Evolutionary conservation across 2,113 vertebrate species (phyloP), one percentile per base, ranked within the genome.

Genomic region (Eira barbara): DNA sequence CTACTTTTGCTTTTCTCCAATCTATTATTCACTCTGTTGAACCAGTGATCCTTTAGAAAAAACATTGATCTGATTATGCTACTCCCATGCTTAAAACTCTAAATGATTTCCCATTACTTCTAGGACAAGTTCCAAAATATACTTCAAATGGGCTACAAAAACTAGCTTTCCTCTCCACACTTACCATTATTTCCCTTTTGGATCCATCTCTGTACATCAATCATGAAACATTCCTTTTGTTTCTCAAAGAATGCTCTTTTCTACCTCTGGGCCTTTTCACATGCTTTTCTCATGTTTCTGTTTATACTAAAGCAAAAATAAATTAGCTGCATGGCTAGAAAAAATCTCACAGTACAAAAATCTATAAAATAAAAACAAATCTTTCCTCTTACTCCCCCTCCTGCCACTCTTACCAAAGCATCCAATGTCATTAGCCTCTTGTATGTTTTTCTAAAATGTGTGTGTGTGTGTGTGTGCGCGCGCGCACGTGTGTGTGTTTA

Each of bases 61-160:
- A 49, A 25, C 49, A 76, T 78, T 73, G 89, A 91, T 91, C 42
- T 90, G 61, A 71, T 94, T 49, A 49, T 49, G 36, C 83, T 74
- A 57, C 57, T 82, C 47, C 31, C 8, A 73, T 82, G 83, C 47
- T 95, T 92, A 83, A 87, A 96, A 74, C 27, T 74, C 83, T 49
- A 90, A 83, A 65, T 96, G 81, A 87, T 79, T 94, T 94, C 47
- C 65, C 80, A 87, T 90, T 91, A 67, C 45, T 92, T 36, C 81
- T 74, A 92, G 95, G 95, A 97, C 47, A 74, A 69, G 14, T 79
- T 96, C 83, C 47, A 92, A 89, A 92, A 59, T 86, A 59, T 47
- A 88, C 55, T 84, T 69, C 59, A 67, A 85, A 81, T 82, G 52
- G 15, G 21, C 17, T 59, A 25, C 52, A 59, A 52, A 78, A n/a